phyloP scores from a whole-genome alignment of 2,888 invertebrate genomes.

The Lithophane socia region DNA sequence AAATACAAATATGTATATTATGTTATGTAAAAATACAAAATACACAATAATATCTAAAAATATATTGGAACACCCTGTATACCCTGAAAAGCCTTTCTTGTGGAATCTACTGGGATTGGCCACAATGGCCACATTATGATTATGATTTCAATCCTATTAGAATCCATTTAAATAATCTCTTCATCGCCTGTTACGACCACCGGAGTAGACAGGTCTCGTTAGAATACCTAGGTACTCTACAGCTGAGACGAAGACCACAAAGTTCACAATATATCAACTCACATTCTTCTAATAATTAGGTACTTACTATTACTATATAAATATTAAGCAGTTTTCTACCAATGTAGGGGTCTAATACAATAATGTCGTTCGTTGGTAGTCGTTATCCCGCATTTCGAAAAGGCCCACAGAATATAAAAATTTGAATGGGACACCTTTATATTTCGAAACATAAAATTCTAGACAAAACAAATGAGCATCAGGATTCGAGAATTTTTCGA shows the following conservation, averaged over 20 bases:
- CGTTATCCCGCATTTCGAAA: constrained; percentile 59
- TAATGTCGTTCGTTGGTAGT: constrained; percentile 26
- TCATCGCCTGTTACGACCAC: background rate
- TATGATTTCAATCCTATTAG: background rate
- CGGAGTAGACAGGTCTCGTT: constrained; percentile 9
- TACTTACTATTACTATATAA: too few species aligned
- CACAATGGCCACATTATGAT: constrained; percentile 5
- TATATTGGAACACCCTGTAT: too few species aligned
- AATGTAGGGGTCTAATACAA: constrained; percentile 13
- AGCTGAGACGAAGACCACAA: background rate
- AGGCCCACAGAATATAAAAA: constrained; percentile 28
- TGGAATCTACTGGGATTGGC: too few species aligned
- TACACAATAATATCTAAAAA: background rate
- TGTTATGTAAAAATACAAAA: background rate
- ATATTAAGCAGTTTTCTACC: background rate
- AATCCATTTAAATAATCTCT: constrained; percentile 15
- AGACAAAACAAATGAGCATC: constrained; percentile 12
- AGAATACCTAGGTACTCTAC: background rate
- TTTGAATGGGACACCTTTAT: constrained; percentile 2
- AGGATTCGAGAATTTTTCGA: background rate
- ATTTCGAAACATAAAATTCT: constrained; percentile 14
- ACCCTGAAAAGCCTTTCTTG: too few species aligned
- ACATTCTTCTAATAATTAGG: background rate
- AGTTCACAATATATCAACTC: background rate
- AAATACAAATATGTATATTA: too few species aligned